Percentiles rank a stretch among this genome's conserved stretches.
Conservation (phyloP, 1,140 invertebrate species). For the Leptinotarsa lineolata region DNA sequence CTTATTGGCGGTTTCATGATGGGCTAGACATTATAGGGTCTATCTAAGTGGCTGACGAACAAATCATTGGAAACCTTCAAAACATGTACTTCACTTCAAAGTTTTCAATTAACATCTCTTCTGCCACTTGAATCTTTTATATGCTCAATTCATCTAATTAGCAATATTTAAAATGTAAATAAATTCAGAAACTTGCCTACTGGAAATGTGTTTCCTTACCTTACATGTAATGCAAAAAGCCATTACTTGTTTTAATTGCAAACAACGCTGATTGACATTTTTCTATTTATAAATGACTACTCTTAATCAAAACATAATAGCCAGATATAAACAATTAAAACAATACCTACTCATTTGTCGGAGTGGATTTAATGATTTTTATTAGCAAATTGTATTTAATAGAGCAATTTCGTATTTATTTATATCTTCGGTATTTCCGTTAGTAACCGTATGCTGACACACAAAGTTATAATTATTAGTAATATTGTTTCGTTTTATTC, state of each 20-base stretch:
- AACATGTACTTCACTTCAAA: too few species aligned
- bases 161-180: too few species aligned
- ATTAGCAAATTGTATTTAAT: slow-evolving; percentile 9
- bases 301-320: neutral
- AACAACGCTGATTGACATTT: neutral
- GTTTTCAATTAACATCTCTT: too few species aligned
- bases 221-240: too few species aligned
- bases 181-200: too few species aligned
- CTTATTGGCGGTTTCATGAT: too few species aligned
- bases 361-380: neutral
- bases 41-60: too few species aligned
- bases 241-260: neutral
- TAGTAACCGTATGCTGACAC: neutral
- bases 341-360: slow-evolving; percentile 8
- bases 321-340: slow-evolving; percentile 6
- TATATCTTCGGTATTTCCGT: slow-evolving; percentile 6
- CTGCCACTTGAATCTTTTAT: too few species aligned
- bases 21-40: too few species aligned
- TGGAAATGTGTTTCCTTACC: too few species aligned
- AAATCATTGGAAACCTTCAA: too few species aligned
- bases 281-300: neutral
- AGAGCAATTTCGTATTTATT: neutral
- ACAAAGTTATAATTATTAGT: neutral
- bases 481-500: neutral
- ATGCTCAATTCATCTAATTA: too few species aligned